These are phyloP conservation scores for Edolisoma coerulescens DNA, from an alignment of 2,113 vertebrate species.

Conservation along the genomic window DNA sequence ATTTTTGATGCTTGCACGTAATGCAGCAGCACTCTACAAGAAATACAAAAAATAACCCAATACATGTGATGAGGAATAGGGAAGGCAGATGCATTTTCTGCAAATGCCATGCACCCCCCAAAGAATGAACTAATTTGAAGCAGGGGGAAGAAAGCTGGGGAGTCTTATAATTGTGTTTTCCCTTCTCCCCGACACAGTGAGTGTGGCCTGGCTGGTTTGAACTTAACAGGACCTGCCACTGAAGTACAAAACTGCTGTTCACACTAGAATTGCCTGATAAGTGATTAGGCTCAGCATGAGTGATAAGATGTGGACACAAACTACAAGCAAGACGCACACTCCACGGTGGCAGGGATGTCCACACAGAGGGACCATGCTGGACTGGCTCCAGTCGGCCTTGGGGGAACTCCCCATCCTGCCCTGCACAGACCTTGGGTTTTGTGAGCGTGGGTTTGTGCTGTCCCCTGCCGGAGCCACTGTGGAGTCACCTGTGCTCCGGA, in stretches of 20 bases:
- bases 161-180: not conserved
- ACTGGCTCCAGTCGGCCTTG: fast-evolving
- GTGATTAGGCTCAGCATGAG: not conserved
- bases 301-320: not conserved
- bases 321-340: fast-evolving
- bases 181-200: not conserved
- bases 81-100: not conserved
- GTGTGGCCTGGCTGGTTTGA: not conserved
- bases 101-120: not conserved
- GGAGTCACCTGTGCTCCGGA: not conserved
- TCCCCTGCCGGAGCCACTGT: not conserved
- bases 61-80: not conserved
- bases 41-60: not conserved
- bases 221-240: not conserved
- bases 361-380: fast-evolving
- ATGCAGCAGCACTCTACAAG: not conserved
- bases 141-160: not conserved
- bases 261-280: not conserved
- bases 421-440: not conserved
- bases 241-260: not conserved
- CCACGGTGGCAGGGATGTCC: not conserved
- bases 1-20: fast-evolving
- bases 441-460: fast-evolving
- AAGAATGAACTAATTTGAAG: not conserved
- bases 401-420: not conserved